Base-by-base conservation (phyloP, 2,888 invertebrate genomes). In the Rhynchonema sp. region DNA sequence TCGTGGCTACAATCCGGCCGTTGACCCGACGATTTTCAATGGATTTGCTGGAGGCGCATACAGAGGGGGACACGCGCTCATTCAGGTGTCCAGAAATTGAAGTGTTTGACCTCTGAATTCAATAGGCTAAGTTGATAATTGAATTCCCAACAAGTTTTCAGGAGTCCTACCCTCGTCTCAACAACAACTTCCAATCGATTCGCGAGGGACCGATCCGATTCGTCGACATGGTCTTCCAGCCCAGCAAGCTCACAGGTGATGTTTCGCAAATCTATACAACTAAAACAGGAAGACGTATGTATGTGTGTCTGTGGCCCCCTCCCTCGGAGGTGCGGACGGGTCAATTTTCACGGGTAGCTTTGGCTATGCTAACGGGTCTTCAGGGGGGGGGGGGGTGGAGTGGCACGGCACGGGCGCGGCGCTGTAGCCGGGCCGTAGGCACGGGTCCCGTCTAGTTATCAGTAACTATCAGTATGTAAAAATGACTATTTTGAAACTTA, bases 11-110 rank as follows among this genome's bases (percentile, higher is more conserved):
- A 76, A 91, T 73, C 79, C 85, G 0, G 79, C 80, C 46, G 64
- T 86, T 0, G 83, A 92, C 72, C 85, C 91, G 0, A 82, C 84
- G 1, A 83, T 94, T 66, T 82, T 87, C 0, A 96, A 94, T 72
- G 89, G 87, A 28, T 96, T 96, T 73, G 90, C 92, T 0, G 90
- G 92, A 0, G 91, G 91, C 20, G 94, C 92, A 0, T 77, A 92
- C 55, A 80, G 94, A 56, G 74, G 56, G 2, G 46, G 58, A 9
- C 54, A 54, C 27, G 54, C 26, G 9, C 3, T 54, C 2, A 13
- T 54, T 13, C 54, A 54, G 28, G 54, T 49, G 46, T 17, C 17
- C 6, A 38, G 17, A 38, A 6, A 38, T 13, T 17, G 17, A 38
- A 6, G 17, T 17, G 17, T 13, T 13, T 38, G 38, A 6, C 38